Conservation (phyloP, 2,888 invertebrate species). For the Mantis religiosa region DNA sequence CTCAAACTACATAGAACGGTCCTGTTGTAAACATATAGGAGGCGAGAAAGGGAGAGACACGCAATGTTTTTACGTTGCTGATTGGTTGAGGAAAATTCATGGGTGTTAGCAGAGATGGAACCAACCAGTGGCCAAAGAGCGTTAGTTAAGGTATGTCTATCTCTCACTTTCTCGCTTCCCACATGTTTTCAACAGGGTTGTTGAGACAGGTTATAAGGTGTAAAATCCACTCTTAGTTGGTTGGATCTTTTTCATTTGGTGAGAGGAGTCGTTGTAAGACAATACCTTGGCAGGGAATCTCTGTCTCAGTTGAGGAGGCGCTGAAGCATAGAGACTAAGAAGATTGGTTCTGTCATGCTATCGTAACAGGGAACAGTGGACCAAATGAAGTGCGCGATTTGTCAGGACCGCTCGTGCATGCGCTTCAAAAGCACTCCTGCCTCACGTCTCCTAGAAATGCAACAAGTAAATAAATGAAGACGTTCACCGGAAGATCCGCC, state of each 20-base stretch:
- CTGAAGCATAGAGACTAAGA: background rate
- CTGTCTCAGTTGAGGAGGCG: background rate
- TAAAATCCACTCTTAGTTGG: too few species aligned
- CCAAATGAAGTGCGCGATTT: background rate
- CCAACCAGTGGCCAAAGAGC: too few species aligned
- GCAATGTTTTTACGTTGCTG: too few species aligned
- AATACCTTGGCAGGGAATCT: background rate
- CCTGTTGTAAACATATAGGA: too few species aligned
- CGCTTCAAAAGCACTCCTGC: background rate
- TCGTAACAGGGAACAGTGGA: background rate
- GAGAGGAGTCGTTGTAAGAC: background rate
- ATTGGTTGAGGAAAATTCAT: too few species aligned
- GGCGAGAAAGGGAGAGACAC: too few species aligned
- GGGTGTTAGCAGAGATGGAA: too few species aligned
- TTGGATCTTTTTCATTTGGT: background rate
- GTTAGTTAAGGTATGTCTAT: too few species aligned
- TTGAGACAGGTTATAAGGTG: too few species aligned
- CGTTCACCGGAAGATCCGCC: background rate
- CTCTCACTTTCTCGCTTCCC: too few species aligned
- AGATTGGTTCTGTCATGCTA: background rate
- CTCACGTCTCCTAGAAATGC: background rate
- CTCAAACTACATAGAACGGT: too few species aligned
- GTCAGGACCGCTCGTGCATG: background rate
- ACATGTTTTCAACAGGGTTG: too few species aligned
- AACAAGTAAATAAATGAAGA: background rate